Percentiles rank a stretch among this genome's conserved stretches.
These are phyloP conservation scores for Lota lota DNA, from an alignment of 2,113 vertebrate species.

Conservation along the genomic window DNA sequence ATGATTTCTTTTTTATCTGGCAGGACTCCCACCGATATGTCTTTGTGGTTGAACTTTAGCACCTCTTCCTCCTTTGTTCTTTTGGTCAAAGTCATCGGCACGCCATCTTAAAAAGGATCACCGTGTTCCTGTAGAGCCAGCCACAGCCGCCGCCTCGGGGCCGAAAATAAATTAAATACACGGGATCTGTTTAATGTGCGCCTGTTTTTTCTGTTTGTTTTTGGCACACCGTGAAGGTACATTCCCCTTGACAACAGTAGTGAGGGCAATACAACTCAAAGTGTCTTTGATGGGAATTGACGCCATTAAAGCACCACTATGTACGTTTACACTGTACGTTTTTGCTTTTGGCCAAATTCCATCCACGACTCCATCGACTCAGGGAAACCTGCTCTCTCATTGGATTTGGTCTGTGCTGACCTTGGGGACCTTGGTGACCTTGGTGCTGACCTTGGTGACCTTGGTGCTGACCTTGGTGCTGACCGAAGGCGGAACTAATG, in stretches of 20 bases:
- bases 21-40: slow-evolving; percentile 10
- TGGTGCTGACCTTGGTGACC: too few species aligned
- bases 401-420: too few species aligned
- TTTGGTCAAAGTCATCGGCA: slow-evolving; percentile 38
- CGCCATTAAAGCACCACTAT: too few species aligned
- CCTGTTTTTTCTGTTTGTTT: background rate
- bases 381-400: too few species aligned
- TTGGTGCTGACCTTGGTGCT: too few species aligned
- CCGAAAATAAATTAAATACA: slow-evolving; percentile 31
- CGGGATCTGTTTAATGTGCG: background rate
- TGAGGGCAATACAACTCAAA: too few species aligned
- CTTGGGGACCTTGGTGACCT: too few species aligned
- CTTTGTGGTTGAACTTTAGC: slow-evolving; percentile 31
- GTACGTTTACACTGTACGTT: too few species aligned
- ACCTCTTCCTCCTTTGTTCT: slow-evolving; percentile 11
- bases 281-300: too few species aligned
- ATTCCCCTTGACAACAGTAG: background rate
- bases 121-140: slow-evolving; percentile 32
- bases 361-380: too few species aligned
- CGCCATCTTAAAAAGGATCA: slow-evolving; percentile 27
- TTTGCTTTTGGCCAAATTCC: too few species aligned
- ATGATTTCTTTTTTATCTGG: slow-evolving; percentile 14
- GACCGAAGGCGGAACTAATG: too few species aligned
- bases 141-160: slow-evolving; percentile 22
- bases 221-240: background rate